Evolutionary conservation across 2,888 invertebrate species (phyloP), one percentile per base, ranked within the genome.

Genomic region (Rhagonycha fulva): DNA sequence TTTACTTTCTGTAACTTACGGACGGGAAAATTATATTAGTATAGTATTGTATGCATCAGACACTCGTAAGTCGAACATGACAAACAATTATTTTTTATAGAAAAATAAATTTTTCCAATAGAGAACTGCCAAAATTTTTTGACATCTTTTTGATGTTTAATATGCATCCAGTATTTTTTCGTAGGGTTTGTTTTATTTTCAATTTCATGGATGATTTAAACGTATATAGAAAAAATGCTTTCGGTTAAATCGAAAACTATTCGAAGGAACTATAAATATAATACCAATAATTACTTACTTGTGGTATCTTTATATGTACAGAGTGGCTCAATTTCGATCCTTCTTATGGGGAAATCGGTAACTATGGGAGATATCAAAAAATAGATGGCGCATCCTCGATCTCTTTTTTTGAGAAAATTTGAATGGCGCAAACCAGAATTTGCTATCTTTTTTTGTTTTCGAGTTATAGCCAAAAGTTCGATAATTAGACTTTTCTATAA

Each of bases 181-280:
- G 14, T 23, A 9, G 32, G 62, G 32, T 75, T 71, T 62, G 62
- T 75, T 75, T 67, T 24, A 70, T 75, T 71, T 74, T 71, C 75
- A 75, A 75, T 75, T 75, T 75, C 75, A 75, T 71, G 75, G 47
- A 9, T 75, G 71, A 75, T 68, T 75, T 71, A 71, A 62, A 68
- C 68, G 71, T 67, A 71, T 68, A 75, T 68, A 71, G 71, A 71
- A 75, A 68, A 32, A 28, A 61, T 68, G 68, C 62, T 71, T 62
- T 30, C 62, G 60, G 68, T 32, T 23, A 67, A 75, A 75, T n/a
- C 62, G 68, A 30, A 67, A 23, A 71, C 71, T 19, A 19, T 19
- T 19, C 19, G 1, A 19, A 19, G 2, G n/a, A n/a, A n/a, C n/a
- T n/a, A n/a, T n/a, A 19, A 19, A 1, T 19, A 19, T 19, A 19